A percentile compares a stretch with the other conserved stretches of the same genome.
Evolutionary conservation across 2,888 invertebrate species (phyloP).

Genomic region (Trachelus troglodyta): DNA sequence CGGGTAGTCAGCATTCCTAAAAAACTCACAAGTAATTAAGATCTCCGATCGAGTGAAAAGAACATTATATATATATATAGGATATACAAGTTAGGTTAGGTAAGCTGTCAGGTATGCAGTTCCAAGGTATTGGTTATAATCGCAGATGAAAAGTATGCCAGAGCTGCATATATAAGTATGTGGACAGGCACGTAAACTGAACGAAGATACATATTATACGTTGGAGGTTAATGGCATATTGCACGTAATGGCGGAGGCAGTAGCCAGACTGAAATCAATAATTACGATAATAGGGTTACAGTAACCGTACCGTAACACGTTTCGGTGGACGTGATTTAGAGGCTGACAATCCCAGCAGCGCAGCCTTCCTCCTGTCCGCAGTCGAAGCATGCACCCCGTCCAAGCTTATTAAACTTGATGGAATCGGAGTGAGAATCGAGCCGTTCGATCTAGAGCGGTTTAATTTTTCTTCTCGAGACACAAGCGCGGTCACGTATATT

Average conservation of each 20-base stretch:
- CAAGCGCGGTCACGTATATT: neutral
- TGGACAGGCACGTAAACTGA: neutral
- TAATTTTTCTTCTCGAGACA: neutral
- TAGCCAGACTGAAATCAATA: constrained; percentile 38
- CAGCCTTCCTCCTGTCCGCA: constrained; percentile 29
- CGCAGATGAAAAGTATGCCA: neutral
- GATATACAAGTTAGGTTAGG: neutral
- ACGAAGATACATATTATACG: constrained; percentile 21
- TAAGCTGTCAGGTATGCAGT: neutral
- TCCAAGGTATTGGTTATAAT: neutral
- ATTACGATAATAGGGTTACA: constrained; percentile 44
- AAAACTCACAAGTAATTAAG: constrained; percentile 45
- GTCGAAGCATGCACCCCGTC: constrained; percentile 13
- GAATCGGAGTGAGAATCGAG: neutral
- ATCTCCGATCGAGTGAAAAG: constrained; percentile 22
- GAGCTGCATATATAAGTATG: neutral
- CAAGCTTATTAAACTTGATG: constrained; percentile 27
- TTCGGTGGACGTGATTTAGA: constrained; percentile 37
- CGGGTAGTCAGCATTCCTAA: constrained; percentile 33
- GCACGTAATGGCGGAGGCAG: constrained; percentile 29
- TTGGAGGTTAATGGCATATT: constrained; percentile 30
- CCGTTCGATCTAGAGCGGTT: neutral
- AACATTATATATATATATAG: neutral
- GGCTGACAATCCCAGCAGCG: constrained; percentile 34
- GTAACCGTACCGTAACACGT: constrained; percentile 34